Base-by-base conservation (phyloP, 2,888 invertebrate genomes). In the Phaonia tiefii region DNA sequence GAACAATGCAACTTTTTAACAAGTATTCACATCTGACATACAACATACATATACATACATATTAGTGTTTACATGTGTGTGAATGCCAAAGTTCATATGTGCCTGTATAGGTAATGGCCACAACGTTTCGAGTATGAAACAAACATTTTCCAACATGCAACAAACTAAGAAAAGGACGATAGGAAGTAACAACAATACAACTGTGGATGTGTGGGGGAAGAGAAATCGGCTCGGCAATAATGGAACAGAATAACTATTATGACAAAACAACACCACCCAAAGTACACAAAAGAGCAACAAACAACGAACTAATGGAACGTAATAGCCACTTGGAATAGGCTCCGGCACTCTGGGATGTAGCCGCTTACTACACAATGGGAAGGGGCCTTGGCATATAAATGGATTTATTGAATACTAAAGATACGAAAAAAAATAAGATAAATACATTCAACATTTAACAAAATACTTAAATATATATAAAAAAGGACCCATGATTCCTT, bases 1-100 rank as follows among this genome's bases (percentile, higher is more conserved):
- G 67, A 51, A 69, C 67, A 69, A 51, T 39, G 67, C 54, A 69
- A 67, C 67, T 51, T 69, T 69, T 51, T 67, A 54, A 39, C 39
- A 8, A 54, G 67, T 69, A 72, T 49, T 67, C 51, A 37, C 42
- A 49, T 67, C 51, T 13, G 31, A 31, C 26, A 39, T 31, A 49
- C 66, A 2, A 42, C 1, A 1, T 25, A 20, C 31, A 8, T 25
- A 42, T 2, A 42, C 31, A 67, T 7, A 31, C 5, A 49, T 15
- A 31, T 31, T 10, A 15, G 17, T 66, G 15, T 63, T 4, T 42
- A 63, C 22, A 11, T 56, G 25, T 56, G 1, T 42, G 17, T 42
- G 42, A 39, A 2, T 17, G 20, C 13, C 31, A 31, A 31, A 31
- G n/a, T n/a, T n/a, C n/a, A n/a, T n/a, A n/a, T 60, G 39, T 39